These are phyloP conservation scores for Limnephilus marmoratus DNA, from an alignment of 2,888 invertebrate genomes.

Conservation along the genomic window DNA sequence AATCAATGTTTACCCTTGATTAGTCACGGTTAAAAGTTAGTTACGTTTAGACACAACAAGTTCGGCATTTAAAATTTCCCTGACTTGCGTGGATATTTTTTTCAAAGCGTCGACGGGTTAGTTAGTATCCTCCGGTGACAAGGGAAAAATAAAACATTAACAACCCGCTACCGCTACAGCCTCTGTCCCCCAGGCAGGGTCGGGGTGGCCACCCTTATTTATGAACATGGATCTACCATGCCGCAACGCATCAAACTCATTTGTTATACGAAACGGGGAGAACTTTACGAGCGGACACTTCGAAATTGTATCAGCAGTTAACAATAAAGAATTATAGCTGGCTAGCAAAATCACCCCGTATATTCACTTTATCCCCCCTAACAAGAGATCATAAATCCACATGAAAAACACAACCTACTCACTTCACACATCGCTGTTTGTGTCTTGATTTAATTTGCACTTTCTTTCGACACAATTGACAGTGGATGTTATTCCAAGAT, in stretches of 20 bases:
- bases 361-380: slow-evolving; percentile 3
- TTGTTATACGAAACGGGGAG: slow-evolving; percentile 46
- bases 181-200: background rate
- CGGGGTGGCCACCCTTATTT: slow-evolving; percentile 53
- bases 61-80: background rate
- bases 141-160: slow-evolving; percentile 49
- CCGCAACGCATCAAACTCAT: slow-evolving; percentile 41
- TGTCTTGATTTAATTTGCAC: slow-evolving; percentile 2
- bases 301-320: slow-evolving; percentile 43
- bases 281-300: slow-evolving; percentile 52
- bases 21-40: background rate
- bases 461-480: background rate
- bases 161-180: background rate
- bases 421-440: background rate
- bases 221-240: slow-evolving; percentile 39
- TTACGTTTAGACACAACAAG: background rate
- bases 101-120: slow-evolving; percentile 20
- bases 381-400: slow-evolving; percentile 26
- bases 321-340: slow-evolving; percentile 48
- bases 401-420: background rate
- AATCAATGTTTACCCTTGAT: background rate
- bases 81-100: background rate
- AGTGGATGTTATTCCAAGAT: background rate
- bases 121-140: slow-evolving; percentile 37
- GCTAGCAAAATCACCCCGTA: slow-evolving; percentile 21